These are phyloP conservation scores for Emmelina monodactyla DNA, from an alignment of 2,888 invertebrate species.

Conservation along the genomic window DNA sequence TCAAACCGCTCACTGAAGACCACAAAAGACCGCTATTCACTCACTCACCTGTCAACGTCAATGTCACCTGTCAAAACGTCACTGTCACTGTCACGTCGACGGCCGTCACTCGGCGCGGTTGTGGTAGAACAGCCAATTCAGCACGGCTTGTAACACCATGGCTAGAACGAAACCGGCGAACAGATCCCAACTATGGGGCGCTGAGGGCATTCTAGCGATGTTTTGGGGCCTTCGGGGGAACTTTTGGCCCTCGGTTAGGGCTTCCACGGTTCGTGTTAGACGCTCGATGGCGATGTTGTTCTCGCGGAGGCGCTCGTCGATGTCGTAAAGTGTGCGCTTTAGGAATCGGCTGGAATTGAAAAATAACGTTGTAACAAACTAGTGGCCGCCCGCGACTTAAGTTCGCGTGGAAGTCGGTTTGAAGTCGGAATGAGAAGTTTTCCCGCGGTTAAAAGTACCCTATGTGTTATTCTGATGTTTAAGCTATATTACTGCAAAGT, in stretches of 20 bases:
- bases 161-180: slow-evolving; percentile 46
- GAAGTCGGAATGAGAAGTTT: too few species aligned
- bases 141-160: slow-evolving; percentile 39
- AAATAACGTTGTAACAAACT: too few species aligned
- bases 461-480: too few species aligned
- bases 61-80: slow-evolving; percentile 22
- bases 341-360: slow-evolving; percentile 41
- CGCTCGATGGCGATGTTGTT: slow-evolving; percentile 55
- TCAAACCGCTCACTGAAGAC: not conserved
- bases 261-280: slow-evolving; percentile 32
- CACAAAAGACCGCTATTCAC: not conserved
- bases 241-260: slow-evolving; percentile 26
- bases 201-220: slow-evolving; percentile 23
- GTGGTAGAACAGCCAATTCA: slow-evolving; percentile 48
- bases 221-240: slow-evolving; percentile 22
- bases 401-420: too few species aligned
- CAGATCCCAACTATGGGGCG: slow-evolving; percentile 41
- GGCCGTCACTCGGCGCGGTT: too few species aligned
- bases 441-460: too few species aligned
- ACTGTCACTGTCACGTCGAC: slow-evolving; percentile 27
- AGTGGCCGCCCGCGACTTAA: too few species aligned
- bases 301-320: slow-evolving; percentile 57
- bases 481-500: too few species aligned
- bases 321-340: slow-evolving; percentile 47
- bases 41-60: not conserved